Conservation (phyloP, 2,797 vertebrate genomes). For the Sebastes iracundus region DNA sequence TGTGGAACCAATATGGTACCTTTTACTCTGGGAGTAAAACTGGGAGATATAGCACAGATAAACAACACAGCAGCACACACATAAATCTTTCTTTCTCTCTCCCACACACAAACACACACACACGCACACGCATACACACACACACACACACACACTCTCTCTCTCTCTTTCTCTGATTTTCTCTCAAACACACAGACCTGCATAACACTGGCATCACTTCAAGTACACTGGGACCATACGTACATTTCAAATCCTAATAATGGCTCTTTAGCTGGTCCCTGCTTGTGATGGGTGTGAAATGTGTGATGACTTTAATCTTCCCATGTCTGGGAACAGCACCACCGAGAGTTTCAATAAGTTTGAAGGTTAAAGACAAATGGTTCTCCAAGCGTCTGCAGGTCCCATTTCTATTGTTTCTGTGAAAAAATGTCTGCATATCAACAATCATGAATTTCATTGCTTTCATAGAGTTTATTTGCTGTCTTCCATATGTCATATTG, state of each 20-base stretch:
- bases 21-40: slow-evolving; percentile 60
- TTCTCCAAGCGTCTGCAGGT: slow-evolving; percentile 1
- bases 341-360: not conserved
- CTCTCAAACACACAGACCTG: not conserved
- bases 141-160: not conserved
- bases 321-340: slow-evolving; percentile 9
- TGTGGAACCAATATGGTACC: slow-evolving; percentile 25
- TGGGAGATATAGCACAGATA: slow-evolving; percentile 37
- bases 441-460: slow-evolving; percentile 21
- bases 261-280: not conserved
- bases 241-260: slow-evolving; percentile 1
- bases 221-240: slow-evolving; percentile 20
- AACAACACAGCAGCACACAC: slow-evolving; percentile 25
- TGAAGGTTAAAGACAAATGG: not conserved
- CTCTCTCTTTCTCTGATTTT: not conserved
- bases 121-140: not conserved
- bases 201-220: slow-evolving; percentile 17
- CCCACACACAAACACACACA: not conserved
- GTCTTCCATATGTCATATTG: slow-evolving; percentile 36
- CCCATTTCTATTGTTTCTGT: slow-evolving; percentile 31
- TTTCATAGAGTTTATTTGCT: slow-evolving; percentile 37
- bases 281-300: slow-evolving; percentile 1
- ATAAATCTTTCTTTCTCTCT: not conserved
- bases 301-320: not conserved
- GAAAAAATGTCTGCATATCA: slow-evolving; percentile 37